Evolutionary conservation across 1,140 invertebrate genomes (phyloP), one percentile per base, ranked within the genome.

Genomic region (Carposina sasakii): DNA sequence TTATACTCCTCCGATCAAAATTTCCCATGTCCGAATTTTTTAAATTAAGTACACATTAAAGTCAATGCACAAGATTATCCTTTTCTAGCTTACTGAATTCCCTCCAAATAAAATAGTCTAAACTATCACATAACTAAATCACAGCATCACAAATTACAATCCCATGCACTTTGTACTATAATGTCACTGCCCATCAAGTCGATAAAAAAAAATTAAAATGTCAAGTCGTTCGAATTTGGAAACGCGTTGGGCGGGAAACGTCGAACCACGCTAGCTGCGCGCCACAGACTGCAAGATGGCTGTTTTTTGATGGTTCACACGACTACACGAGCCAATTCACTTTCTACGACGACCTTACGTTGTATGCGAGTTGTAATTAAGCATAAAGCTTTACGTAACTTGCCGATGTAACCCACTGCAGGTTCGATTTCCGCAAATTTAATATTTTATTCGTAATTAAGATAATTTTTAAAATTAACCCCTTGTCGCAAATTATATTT

Each of bases 261-360:
- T 77, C 64, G 48, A 63, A 42, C 69, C 69, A 68, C 68, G 67
- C 72, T 59, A 52, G 56, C 71, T 54, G 71, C 72, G 72, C 71
- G 64, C 72, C 68, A 71, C 64, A 71, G 74, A 83, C 79, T 83
- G 75, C 58, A 81, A 81, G 67, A 83, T 77, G 76, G 76, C 71
- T 70, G 67, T 57, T 79, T 82, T 83, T 81, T 76, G 78, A 78
- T 73, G 70, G 72, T 81, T 83, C 79, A 83, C 79, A 79, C 76
- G 66, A 79, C 81, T 76, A 83, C 79, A 79, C 76, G 66, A 79
- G 76, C 64, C 78, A 67, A 79, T 79, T 83, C 79, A 83, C 79
- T 83, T 83, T 83, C 79, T 83, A 83, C 79, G 79, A 79, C 79
- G 76, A 81, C 79, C 81, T 67, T 67, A 69, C 76, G 69, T 70